These are phyloP conservation scores for Dryobota labecula DNA, from an alignment of 2,888 invertebrate genomes.

Conservation along the genomic window DNA sequence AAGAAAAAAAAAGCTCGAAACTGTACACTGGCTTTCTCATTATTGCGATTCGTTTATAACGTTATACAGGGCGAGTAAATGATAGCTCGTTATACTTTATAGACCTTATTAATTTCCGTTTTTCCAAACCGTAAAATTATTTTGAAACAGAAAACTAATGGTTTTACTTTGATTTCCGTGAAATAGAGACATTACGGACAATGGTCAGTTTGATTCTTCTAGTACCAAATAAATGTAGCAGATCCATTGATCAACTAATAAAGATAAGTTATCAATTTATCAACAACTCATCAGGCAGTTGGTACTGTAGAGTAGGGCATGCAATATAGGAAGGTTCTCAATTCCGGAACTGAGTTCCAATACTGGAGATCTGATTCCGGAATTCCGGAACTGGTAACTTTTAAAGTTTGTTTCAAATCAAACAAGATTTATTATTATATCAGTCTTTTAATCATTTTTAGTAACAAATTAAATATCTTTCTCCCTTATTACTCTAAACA, in stretches of 20 bases:
- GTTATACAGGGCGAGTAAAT: constrained; percentile 67
- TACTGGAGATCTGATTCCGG: no score
- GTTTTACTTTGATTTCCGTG: constrained; percentile 29
- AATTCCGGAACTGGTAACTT: no score
- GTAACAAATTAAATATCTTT: no score
- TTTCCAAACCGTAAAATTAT: constrained; percentile 43
- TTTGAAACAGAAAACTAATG: constrained; percentile 33
- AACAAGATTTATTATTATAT: no score
- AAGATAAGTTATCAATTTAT: neutral
- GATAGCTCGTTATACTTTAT: constrained; percentile 75
- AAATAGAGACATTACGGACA: neutral
- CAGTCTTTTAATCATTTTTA: no score
- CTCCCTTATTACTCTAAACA: no score
- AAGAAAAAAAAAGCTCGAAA: constrained; percentile 70
- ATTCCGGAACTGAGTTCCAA: no score
- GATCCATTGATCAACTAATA: neutral
- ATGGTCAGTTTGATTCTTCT: neutral
- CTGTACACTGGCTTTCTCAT: constrained; percentile 71
- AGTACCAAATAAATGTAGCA: neutral
- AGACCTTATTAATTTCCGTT: constrained; percentile 72
- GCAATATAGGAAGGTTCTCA: no score
- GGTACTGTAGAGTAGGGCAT: no score
- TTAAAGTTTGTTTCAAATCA: no score
- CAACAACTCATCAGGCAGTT: neutral
- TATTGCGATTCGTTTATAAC: constrained; percentile 69